These are phyloP conservation scores for Sarcoramphus papa DNA, from an alignment of 2,797 vertebrate species.

Conservation along the genomic window DNA sequence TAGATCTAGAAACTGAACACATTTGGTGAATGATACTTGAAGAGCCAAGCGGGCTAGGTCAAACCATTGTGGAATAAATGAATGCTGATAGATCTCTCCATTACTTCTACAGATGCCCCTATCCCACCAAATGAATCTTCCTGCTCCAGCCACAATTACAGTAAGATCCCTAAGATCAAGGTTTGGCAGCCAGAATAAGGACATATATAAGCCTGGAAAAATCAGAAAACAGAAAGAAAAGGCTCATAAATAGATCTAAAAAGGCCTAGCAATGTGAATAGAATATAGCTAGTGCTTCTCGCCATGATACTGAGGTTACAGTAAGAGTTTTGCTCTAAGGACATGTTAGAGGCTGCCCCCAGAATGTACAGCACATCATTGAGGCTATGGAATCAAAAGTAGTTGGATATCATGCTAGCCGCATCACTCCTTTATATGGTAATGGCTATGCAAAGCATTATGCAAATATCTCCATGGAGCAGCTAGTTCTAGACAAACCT, in stretches of 20 bases:
- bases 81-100: background rate
- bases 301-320: background rate
- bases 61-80: background rate
- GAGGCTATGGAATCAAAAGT: background rate
- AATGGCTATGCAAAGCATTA: background rate
- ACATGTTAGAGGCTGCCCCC: background rate
- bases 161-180: background rate
- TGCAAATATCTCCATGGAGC: background rate
- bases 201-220: background rate
- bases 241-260: background rate
- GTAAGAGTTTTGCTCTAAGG: background rate
- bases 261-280: background rate
- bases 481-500: background rate
- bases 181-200: background rate
- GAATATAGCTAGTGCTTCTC: background rate
- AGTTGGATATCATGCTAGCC: background rate
- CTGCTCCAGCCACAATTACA: background rate
- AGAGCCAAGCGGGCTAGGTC: background rate
- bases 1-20: background rate
- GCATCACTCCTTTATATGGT: background rate
- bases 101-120: background rate
- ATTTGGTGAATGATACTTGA: background rate
- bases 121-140: background rate
- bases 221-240: background rate
- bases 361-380: background rate